Base-by-base conservation (phyloP, 2,113 vertebrate species). In the Nicator chloris region DNA sequence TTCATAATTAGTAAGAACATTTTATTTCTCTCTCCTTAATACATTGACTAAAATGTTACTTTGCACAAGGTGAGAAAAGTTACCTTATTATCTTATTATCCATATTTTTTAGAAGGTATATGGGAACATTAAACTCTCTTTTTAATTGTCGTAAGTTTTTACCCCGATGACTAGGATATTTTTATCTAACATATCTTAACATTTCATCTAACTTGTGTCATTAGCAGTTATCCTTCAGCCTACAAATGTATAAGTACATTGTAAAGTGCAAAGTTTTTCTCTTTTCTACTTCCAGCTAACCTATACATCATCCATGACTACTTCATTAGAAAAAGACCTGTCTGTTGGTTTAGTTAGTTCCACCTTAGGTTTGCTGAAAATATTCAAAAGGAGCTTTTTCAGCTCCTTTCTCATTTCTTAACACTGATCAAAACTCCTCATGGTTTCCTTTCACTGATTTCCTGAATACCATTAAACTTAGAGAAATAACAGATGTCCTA, bases 121-220 rank as follows among this genome's bases (percentile, higher is more conserved):
- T 10, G 13, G 19, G 42, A 60, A 3, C 7, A 39, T 53, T 40
- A 27, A 60, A 35, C 9, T 75, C 3, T 44, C 17, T 30, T 39
- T 28, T n/a, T 85, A 54, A 54, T 76, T 35, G 12, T 3, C 7
- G 31, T n/a, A 33, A 45, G 7, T 53, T 70, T 64, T 88, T 54
- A 40, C 7, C 3, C 15, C 1, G 0, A 54, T 49, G 9, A 61
- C 7, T 8, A 14, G 9, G 7, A 56, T 11, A 4, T 8, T 84
- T 92, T 65, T 73, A 28, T 51, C 50, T 49, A 69, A 73, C 0
- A 1, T 8, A 28, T 31, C 6, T 66, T 72, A 68, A 68, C 11
- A 51, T 65, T 80, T 40, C 76, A 75, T 57, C 31, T 75, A 66
- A 61, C 8, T 85, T 20, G 4, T 39, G 14, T 23, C 9, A 33